Evolutionary conservation across 2,888 invertebrate genomes (phyloP), one percentile per base, ranked within the genome.

Genomic region (Tanypteryx hageni): DNA sequence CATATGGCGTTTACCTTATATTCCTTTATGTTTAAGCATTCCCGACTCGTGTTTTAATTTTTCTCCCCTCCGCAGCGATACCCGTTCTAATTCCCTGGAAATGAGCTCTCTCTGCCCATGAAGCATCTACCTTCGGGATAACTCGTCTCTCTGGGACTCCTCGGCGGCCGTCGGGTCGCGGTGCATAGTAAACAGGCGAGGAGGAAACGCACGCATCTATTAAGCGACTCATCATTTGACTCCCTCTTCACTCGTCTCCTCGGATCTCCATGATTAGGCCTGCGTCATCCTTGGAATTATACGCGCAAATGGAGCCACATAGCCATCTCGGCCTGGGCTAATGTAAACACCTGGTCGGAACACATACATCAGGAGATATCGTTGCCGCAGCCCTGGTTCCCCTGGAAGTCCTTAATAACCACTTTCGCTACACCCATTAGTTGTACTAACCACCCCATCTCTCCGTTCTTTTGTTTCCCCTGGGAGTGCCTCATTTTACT

Each of bases 171-270:
- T 27, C 22, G 27, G 76, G 27, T 76, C 22, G 27, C 18, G 18
- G 11, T 10, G n/a, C 18, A 68, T 68, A 22, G 27, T 27, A 27
- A 76, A 76, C 76, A 76, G 76, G 16, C 11, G 9, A 14, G 27
- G 27, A 76, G 76, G n/a, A 76, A 76, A 76, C 16, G 76, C 16
- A 76, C 76, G 76, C 27, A 13, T 76, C 76, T 76, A 76, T 76
- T 76, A 76, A 18, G 27, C 76, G 22, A 22, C 76, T 22, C n/a
- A 27, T 27, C 22, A 76, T 18, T 14, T 7, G 22, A 27, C 76
- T 44, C 44, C 44, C 44, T 44, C 44, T 5, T 44, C 44, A 3
- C 44, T 44, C 44, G 44, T 68, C 16, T 14, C 68, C 22, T 76
- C 22, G n/a, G 22, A 76, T 76, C 76, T 76, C 76, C 13, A 13